A percentile compares a stretch with the other conserved stretches of the same genome.
phyloP scores from a whole-genome alignment of 2,113 vertebrate genomes.

The Heloderma charlesbogerti region DNA sequence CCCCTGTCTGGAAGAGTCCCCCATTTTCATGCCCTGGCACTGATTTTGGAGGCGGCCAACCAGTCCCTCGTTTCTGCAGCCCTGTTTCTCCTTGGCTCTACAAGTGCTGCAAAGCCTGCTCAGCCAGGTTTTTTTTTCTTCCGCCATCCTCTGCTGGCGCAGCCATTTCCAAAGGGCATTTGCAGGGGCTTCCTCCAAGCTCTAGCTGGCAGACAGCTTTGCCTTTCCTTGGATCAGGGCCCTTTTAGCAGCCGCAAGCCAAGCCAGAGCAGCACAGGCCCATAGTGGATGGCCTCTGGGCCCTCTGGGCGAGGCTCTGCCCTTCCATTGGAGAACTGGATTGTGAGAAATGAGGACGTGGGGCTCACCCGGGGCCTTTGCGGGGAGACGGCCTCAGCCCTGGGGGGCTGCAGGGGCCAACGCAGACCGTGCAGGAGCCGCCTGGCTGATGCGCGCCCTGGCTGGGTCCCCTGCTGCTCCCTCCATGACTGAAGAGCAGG shows the following conservation, averaged over 20 bases:
- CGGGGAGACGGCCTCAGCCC: background rate
- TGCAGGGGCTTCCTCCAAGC: constrained; percentile 38
- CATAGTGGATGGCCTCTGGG: too few relatives aligned
- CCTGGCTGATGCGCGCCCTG: too few relatives aligned
- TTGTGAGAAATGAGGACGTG: constrained; percentile 11
- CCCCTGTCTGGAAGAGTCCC: too few relatives aligned
- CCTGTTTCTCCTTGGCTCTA: too few relatives aligned
- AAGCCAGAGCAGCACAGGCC: constrained; percentile 42
- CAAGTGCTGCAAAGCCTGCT: too few relatives aligned
- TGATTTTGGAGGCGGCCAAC: too few relatives aligned
- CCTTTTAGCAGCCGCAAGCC: constrained; percentile 61
- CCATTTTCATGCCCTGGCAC: too few relatives aligned
- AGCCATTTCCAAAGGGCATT: constrained; percentile 45
- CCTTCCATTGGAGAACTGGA: constrained; percentile 44
- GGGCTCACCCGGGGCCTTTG: background rate
- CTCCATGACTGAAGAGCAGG: background rate
- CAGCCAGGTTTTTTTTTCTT: background rate
- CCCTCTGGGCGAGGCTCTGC: constrained; percentile 52
- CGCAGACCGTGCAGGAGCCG: too few relatives aligned
- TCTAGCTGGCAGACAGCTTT: background rate
- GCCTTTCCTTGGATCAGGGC: constrained; percentile 59
- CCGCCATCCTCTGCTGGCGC: constrained; percentile 14
- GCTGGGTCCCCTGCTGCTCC: background rate
- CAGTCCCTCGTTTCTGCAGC: too few relatives aligned
- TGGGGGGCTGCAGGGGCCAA: background rate